Evolutionary conservation across 2,888 invertebrate species (phyloP).

Genomic region (Argyresthia goedartella): DNA sequence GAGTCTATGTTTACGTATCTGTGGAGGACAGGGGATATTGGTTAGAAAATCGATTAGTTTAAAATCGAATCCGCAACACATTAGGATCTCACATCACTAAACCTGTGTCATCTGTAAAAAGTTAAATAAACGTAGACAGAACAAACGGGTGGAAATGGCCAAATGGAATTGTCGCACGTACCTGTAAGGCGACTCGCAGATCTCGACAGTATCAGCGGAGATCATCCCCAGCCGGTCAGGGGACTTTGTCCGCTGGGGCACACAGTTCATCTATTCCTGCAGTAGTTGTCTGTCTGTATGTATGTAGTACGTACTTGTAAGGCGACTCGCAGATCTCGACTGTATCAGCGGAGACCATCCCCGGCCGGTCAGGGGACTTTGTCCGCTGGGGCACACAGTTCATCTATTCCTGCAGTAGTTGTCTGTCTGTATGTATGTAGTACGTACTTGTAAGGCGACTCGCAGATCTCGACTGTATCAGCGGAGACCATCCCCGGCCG

Average conservation of each 20-base stretch:
- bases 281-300: too few relatives aligned
- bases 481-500: slow-evolving; percentile 37
- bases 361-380: slow-evolving; percentile 33
- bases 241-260: too few relatives aligned
- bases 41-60: neutral
- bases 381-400: too few relatives aligned
- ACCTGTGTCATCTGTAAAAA: too few relatives aligned
- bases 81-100: too few relatives aligned
- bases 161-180: slow-evolving; percentile 36
- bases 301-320: slow-evolving; percentile 51
- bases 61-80: too few relatives aligned
- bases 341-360: slow-evolving; percentile 38
- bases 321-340: slow-evolving; percentile 50
- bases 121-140: too few relatives aligned
- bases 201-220: slow-evolving; percentile 41
- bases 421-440: too few relatives aligned
- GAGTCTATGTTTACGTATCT: slow-evolving; percentile 53
- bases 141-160: too few relatives aligned
- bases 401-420: too few relatives aligned
- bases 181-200: slow-evolving; percentile 55
- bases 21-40: slow-evolving; percentile 17
- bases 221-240: slow-evolving; percentile 33
- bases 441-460: slow-evolving; percentile 56
- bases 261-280: too few relatives aligned
- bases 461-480: slow-evolving; percentile 44